These are phyloP conservation scores for Sebastes taczanowskii DNA, from an alignment of 2,797 vertebrate genomes.

Conservation along the genomic window DNA sequence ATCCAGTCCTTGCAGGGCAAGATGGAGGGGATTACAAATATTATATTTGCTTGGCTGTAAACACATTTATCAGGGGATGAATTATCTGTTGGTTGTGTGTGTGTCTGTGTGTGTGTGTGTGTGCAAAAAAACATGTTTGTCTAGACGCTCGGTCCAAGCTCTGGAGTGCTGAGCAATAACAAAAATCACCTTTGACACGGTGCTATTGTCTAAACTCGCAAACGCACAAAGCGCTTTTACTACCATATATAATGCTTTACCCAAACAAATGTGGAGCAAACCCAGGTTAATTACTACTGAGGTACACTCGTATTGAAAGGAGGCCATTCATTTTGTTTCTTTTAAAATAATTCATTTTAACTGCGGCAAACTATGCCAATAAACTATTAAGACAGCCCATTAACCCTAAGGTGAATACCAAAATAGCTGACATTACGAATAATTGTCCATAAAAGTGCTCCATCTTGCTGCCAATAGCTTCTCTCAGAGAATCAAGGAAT, in stretches of 20 bases:
- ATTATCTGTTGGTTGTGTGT: slow-evolving; percentile 47
- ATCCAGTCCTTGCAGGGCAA: slow-evolving; percentile 51
- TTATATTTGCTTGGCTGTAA: slow-evolving; percentile 64
- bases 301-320: neutral
- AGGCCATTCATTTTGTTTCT: slow-evolving; percentile 13
- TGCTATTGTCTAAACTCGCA: neutral
- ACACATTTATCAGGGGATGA: slow-evolving; percentile 65
- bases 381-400: slow-evolving; percentile 34
- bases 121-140: slow-evolving; percentile 50
- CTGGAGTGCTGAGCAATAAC: slow-evolving; percentile 23
- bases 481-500: slow-evolving; percentile 42
- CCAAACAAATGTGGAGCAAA: neutral
- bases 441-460: slow-evolving; percentile 29
- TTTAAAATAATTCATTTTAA: slow-evolving; percentile 20
- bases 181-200: slow-evolving; percentile 40
- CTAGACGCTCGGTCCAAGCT: neutral
- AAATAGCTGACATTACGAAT: slow-evolving; percentile 33
- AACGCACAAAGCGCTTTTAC: slow-evolving; percentile 1
- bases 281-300: slow-evolving; percentile 18
- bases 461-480: slow-evolving; percentile 37
- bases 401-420: slow-evolving; percentile 35
- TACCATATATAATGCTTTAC: neutral
- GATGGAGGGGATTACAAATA: slow-evolving; percentile 69
- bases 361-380: neutral
- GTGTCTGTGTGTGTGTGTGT: slow-evolving; percentile 25